Conservation (phyloP, 2,797 vertebrate genomes). For the Dromococcyx pavoninus region DNA sequence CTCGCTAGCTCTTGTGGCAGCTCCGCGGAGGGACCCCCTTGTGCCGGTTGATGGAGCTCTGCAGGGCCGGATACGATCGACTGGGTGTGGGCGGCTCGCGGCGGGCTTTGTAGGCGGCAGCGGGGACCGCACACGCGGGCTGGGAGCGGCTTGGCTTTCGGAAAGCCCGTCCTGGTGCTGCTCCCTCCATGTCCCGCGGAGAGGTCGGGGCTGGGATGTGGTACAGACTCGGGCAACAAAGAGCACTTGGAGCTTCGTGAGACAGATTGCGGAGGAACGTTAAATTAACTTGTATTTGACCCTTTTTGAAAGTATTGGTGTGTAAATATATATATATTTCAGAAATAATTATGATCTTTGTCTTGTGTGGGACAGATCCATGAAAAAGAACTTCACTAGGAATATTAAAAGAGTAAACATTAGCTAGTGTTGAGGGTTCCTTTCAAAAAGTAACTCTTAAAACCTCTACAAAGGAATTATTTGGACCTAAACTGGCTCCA, state of each 20-base stretch:
- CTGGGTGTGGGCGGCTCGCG: rapidly evolving
- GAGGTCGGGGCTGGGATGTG: neutral
- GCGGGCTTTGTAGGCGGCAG: rapidly evolving
- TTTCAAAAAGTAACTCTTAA: neutral
- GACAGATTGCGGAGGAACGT: neutral
- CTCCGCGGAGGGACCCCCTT: too few species aligned
- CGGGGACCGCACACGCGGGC: neutral
- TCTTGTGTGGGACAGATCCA: neutral
- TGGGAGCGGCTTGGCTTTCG: neutral
- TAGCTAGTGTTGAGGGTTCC: neutral
- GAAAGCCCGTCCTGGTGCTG: neutral
- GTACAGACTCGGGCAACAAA: neutral
- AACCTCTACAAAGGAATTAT: neutral
- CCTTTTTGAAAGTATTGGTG: neutral
- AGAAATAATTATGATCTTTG: neutral
- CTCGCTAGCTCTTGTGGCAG: neutral
- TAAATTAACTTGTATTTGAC: too few species aligned
- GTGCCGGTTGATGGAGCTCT: neutral
- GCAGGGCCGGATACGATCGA: neutral
- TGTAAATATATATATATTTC: neutral
- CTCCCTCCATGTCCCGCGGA: too few species aligned
- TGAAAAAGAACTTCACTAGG: neutral
- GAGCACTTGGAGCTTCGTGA: neutral
- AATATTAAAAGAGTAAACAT: neutral
- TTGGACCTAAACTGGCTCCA: neutral